phyloP scores from a whole-genome alignment of 2,888 invertebrate genomes.

The Eustalomyia histrio region DNA sequence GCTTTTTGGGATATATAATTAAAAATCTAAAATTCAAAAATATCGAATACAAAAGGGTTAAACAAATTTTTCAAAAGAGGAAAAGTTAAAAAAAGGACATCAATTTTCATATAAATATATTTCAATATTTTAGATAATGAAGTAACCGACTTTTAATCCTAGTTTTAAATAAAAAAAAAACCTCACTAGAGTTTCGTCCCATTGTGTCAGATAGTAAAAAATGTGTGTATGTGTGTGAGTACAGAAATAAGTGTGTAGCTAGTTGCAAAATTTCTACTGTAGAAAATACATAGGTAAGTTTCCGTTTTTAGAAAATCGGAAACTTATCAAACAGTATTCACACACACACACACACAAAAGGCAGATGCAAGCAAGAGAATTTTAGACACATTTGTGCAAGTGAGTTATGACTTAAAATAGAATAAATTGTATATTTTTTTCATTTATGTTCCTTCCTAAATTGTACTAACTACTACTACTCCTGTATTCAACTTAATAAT shows the following conservation, averaged over 20 bases:
- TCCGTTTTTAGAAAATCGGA: constrained; percentile 59
- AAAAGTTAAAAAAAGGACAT: too few species aligned
- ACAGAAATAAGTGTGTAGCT: too few species aligned
- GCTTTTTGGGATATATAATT: too few species aligned
- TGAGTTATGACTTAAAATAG: constrained; percentile 54
- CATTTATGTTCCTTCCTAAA: constrained; percentile 17
- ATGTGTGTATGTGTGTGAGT: not conserved
- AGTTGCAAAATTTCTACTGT: not conserved
- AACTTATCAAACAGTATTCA: constrained; percentile 56
- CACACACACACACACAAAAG: not conserved
- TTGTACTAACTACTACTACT: not conserved
- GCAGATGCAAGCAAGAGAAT: constrained; percentile 14
- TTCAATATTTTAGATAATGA: too few species aligned
- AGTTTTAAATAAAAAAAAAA: too few species aligned
- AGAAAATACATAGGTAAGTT: constrained; percentile 48
- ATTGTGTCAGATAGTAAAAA: not conserved
- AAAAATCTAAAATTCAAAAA: too few species aligned
- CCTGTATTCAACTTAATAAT: not conserved
- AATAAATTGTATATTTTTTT: constrained; percentile 50
- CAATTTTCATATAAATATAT: too few species aligned
- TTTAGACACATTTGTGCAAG: constrained; percentile 24
- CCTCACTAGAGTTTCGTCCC: too few species aligned
- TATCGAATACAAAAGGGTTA: too few species aligned
- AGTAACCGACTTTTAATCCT: too few species aligned
- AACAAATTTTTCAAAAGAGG: too few species aligned